These are phyloP conservation scores for Sinocyclocheilus anshuiensis DNA, from an alignment of 2,113 vertebrate species.

Conservation along the genomic window DNA sequence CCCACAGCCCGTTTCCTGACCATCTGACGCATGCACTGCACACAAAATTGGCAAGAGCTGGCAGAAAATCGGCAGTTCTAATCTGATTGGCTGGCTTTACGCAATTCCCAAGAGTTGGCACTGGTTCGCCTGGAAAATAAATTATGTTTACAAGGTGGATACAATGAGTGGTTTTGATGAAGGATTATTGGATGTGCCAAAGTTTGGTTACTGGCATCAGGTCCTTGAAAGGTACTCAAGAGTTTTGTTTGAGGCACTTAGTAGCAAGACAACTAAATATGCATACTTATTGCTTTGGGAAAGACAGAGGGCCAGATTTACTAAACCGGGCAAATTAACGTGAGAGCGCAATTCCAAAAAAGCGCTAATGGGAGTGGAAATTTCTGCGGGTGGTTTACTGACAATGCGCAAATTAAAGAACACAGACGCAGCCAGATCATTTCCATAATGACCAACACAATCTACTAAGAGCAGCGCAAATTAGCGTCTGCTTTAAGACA, in stretches of 20 bases:
- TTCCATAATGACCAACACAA: no score
- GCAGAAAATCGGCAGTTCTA: constrained; percentile 1
- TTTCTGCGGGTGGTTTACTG: no score
- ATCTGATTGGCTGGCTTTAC: constrained; percentile 10
- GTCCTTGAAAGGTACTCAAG: background rate
- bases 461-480: no score
- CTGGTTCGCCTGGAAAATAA: background rate
- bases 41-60: background rate
- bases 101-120: constrained; percentile 16
- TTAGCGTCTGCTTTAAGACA: no score
- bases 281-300: background rate
- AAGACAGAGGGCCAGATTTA: background rate
- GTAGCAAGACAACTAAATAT: background rate
- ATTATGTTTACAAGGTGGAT: background rate
- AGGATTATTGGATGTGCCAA: constrained; percentile 13
- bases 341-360: no score
- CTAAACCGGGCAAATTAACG: no score
- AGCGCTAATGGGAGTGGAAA: no score
- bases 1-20: background rate
- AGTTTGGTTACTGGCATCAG: constrained; percentile 18
- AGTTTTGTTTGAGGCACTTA: background rate
- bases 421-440: no score
- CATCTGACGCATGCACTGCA: background rate
- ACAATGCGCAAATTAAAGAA: no score
- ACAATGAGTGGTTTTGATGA: background rate